These are phyloP conservation scores for Hemichromis elongatus DNA, from an alignment of 2,113 vertebrate species.

Conservation along the genomic window DNA sequence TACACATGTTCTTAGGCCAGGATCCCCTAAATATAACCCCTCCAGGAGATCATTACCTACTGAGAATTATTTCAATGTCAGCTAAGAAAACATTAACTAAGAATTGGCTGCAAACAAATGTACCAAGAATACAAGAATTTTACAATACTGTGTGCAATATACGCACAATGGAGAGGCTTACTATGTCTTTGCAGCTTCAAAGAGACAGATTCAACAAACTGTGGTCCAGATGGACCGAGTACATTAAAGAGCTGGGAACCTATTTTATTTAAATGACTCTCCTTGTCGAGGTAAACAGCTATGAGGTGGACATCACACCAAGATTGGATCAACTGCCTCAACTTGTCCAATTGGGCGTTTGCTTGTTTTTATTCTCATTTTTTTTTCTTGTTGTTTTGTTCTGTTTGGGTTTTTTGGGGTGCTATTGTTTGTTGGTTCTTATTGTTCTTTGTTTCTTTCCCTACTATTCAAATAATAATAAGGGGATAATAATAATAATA, in stretches of 20 bases:
- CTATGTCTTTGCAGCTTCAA: neutral
- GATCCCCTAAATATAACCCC: neutral
- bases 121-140: no score
- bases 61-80: neutral
- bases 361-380: fast-evolving
- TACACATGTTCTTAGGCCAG: neutral
- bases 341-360: neutral
- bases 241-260: neutral
- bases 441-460: neutral
- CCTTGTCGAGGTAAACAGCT: neutral
- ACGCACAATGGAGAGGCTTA: no score
- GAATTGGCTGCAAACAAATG: neutral
- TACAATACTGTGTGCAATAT: no score
- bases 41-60: neutral
- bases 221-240: neutral
- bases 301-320: neutral
- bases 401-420: neutral
- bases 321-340: neutral
- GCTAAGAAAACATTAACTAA: neutral
- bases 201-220: neutral
- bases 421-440: neutral
- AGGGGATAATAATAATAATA: no score
- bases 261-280: neutral
- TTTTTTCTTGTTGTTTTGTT: neutral
- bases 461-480: neutral